Base-by-base conservation (phyloP, 1,140 invertebrate species). In the Tetragonula clypearis region DNA sequence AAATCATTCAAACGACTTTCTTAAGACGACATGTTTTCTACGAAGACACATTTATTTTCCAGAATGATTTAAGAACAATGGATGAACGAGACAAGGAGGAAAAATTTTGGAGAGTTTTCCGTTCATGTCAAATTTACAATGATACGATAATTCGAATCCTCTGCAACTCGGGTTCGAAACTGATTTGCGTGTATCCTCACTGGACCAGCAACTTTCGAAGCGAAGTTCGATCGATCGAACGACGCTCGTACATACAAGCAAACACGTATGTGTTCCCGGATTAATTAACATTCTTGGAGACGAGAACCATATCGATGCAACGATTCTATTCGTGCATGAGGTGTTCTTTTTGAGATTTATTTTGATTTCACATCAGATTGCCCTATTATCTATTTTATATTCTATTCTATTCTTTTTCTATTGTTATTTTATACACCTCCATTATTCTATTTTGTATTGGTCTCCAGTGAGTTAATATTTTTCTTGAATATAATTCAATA, bases 241-340 rank as follows among this genome's bases (percentile, higher is more conserved):
- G 35, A 30, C 11, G 65, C n/a, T 49, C 41, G 41, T 49, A 23
- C 60, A 12, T 19, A 30, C 76, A 5, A 6, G 8, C 49, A 35
- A 5, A 23, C n/a, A 26, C 26, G 26, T 19, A 35, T 5, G 5
- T 21, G 23, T n/a, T 65, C 41, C 65, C 77, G 12, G 26, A 60
- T 78, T 78, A 65, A 78, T 78, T 78, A 65, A 78, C 76, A 78
- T 78, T n/a, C 60, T 78, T 9, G 49, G 12, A 79, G 26, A 68
- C 49, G 26, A 53, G 49, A 3, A 11, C 21, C 3, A 68, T 15
- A 68, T 68, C 17, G 66, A 68, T 35, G 17, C 3, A 35, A 68
- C 8, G 17, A 19, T 30, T 66, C 26, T 15, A 21, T 19, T 15
- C 26, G 30, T 11, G 30, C 0, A 35, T 1, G 26, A 79, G 26